A percentile compares a stretch with the other conserved stretches of the same genome.
These are phyloP conservation scores for Drosophila ambigua DNA, from an alignment of 1,140 invertebrate genomes.

Conservation along the genomic window DNA sequence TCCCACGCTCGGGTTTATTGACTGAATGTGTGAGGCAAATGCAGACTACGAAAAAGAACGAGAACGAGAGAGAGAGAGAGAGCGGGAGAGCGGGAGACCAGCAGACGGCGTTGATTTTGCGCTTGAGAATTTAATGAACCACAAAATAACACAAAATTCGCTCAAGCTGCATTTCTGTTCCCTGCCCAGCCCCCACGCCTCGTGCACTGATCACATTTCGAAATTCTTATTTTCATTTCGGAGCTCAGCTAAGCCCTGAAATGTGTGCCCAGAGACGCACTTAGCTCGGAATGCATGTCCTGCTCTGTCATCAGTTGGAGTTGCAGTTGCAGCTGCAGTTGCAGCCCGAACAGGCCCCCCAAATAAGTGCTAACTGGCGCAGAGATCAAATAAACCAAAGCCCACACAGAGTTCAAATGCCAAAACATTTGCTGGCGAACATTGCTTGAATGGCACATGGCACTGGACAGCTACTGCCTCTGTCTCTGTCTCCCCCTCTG, in stretches of 20 bases:
- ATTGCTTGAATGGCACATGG: slow-evolving; percentile 25
- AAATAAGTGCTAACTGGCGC: slow-evolving; percentile 28
- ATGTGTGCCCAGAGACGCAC: no score
- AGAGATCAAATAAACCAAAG: slow-evolving; percentile 27
- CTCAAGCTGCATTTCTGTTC: not conserved
- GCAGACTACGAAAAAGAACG: slow-evolving; percentile 52
- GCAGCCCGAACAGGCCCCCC: not conserved
- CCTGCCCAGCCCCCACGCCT: no score
- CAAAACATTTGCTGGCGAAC: slow-evolving; percentile 30
- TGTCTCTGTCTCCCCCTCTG: not conserved
- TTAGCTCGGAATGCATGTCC: no score
- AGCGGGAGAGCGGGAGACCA: no score
- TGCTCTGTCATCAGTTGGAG: no score
- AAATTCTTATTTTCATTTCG: no score
- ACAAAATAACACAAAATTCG: slow-evolving; percentile 56
- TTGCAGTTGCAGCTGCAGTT: not conserved
- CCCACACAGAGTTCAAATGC: slow-evolving; percentile 21
- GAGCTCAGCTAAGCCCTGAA: no score
- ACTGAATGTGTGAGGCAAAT: slow-evolving; percentile 58
- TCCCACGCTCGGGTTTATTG: slow-evolving; percentile 57
- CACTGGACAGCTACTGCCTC: not conserved
- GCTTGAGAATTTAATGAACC: slow-evolving; percentile 73
- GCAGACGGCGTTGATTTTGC: slow-evolving; percentile 63
- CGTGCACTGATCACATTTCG: no score
- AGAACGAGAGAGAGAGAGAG: not conserved